Base-by-base conservation (phyloP, 2,113 vertebrate genomes). In the Siniperca chuatsi region DNA sequence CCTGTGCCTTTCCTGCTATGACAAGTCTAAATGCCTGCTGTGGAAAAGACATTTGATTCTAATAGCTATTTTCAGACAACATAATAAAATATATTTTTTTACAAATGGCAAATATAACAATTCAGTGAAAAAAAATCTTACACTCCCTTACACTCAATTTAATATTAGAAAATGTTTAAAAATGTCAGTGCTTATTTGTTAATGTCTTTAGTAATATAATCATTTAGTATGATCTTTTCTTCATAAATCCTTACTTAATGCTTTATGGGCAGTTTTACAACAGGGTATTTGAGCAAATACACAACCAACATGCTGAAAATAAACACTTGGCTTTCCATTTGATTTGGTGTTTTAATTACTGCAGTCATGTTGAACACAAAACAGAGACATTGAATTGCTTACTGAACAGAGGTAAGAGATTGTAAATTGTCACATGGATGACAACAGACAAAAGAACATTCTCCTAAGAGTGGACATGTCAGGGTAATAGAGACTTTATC, bases 291-390 rank as follows among this genome's bases (percentile, higher is more conserved):
- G 13, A 11, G 25, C 9, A 52, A 57, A 42, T 0, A 50, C 0
- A 70, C 9, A 25, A 33, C 25, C 4, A 33, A 71, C 29, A 72
- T 0, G 6, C 57, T 68, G 6, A 78, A 46, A 79, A 1, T 25
- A 80, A 75, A 80, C 70, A 55, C 29, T 16, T 4, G 8, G 4
- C 11, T 58, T 64, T 79, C 13, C 35, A 15, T 81, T 87, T 84
- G 16, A 75, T 88, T 89, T 85, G 70, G 69, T 81, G 84, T 78
- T 92, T 94, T 93, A 85, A 93, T 93, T 89, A 35, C 44, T 50
- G 77, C 73, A 83, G 58, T 87, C 55, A 81, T 60, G 37, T 78
- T 66, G 81, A 82, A 90, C 23, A 91, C 65, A 89, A 79, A 88
- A 62, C 29, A 86, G 33, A 68, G n/a, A 80, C n/a, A 48, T 42